Conservation (phyloP, 2,113 vertebrate species). For the Phaethon lepturus region DNA sequence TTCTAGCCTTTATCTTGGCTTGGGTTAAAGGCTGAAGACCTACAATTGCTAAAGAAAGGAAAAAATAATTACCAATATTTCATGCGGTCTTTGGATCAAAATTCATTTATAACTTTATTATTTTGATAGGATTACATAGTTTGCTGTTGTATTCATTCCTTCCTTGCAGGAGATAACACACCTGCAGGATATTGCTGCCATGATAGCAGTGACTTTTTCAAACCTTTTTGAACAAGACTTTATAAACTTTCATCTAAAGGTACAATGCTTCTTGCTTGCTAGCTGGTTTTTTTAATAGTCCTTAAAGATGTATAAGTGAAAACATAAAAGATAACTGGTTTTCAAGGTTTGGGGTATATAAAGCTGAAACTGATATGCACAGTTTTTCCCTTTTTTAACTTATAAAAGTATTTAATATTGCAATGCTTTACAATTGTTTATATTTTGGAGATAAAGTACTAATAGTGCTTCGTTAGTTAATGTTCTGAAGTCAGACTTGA, state of each 20-base stretch:
- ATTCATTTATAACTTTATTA: background rate
- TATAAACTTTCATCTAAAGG: background rate
- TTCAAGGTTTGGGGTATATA: background rate
- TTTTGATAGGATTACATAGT: background rate
- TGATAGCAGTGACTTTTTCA: background rate
- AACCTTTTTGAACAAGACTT: background rate
- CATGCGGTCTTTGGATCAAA: background rate
- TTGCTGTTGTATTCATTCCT: background rate
- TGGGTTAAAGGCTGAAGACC: background rate
- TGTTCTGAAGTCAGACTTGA: background rate
- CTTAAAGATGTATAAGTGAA: background rate
- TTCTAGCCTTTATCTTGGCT: background rate
- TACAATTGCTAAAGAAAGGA: background rate
- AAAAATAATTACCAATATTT: background rate
- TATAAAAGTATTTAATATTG: background rate
- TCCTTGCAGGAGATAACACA: background rate
- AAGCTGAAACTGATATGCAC: background rate
- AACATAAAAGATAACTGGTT: background rate
- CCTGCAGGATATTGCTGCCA: background rate
- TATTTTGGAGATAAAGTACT: background rate
- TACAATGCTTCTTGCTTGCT: background rate
- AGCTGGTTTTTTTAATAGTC: background rate
- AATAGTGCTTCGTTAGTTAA: background rate
- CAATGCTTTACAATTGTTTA: background rate
- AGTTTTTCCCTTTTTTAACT: rapidly evolving